Conservation (phyloP, 2,888 invertebrate genomes). For the Meiosimyza platycephala region DNA sequence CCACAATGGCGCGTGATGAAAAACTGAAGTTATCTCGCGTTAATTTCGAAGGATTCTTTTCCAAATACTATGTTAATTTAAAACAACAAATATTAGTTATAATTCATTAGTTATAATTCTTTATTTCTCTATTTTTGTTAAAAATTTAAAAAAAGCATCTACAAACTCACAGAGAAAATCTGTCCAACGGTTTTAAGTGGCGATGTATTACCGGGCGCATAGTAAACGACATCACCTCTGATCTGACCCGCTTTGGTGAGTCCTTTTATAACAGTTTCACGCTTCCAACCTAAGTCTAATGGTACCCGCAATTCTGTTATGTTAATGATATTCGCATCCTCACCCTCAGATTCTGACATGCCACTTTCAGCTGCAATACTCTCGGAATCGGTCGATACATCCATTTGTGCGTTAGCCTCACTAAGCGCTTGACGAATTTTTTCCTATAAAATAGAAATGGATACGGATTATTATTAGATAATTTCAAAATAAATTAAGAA, state of each 20-base stretch:
- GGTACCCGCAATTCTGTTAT: slow-evolving; percentile 74
- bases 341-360: slow-evolving; percentile 72
- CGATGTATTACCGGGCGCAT: slow-evolving; percentile 74
- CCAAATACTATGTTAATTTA: slow-evolving; percentile 75
- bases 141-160: slow-evolving; percentile 48
- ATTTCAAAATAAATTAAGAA: neutral
- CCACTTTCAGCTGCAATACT: slow-evolving; percentile 72
- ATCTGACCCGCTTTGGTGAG: slow-evolving; percentile 87
- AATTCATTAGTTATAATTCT: neutral
- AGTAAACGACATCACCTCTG: slow-evolving; percentile 94
- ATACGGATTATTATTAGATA: slow-evolving; percentile 23
- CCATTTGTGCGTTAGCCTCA: slow-evolving; percentile 70
- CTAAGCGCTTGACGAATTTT: slow-evolving; percentile 71
- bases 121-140: neutral
- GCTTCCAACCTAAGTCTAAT: slow-evolving; percentile 85
- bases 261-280: slow-evolving; percentile 91
- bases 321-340: slow-evolving; percentile 68
- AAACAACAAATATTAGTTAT: no score
- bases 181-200: slow-evolving; percentile 76
- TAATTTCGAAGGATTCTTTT: slow-evolving; percentile 76
- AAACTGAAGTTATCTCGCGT: slow-evolving; percentile 92
- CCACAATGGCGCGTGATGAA: slow-evolving; percentile 87
- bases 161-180: slow-evolving; percentile 72
- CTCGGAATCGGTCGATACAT: slow-evolving; percentile 72
- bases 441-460: slow-evolving; percentile 64